phyloP scores from a whole-genome alignment of 2,113 vertebrate genomes.

The Romanogobio albipinnatus region DNA sequence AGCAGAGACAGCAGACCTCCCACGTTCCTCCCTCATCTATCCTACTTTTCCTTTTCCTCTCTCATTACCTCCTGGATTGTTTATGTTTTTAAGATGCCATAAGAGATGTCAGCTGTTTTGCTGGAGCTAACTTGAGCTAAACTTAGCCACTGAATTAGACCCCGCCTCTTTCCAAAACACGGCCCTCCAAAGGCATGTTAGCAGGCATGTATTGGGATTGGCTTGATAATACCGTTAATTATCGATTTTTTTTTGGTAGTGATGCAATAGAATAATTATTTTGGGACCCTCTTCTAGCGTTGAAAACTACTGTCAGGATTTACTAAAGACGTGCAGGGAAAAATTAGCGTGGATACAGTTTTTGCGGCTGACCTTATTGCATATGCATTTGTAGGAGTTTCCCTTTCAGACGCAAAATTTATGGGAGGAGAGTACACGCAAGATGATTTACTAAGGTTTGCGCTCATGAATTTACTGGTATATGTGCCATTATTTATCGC shows the following conservation, averaged over 20 bases:
- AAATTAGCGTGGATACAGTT: too few relatives aligned
- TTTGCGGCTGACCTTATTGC: too few relatives aligned
- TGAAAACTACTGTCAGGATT: too few relatives aligned
- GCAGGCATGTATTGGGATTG: not conserved
- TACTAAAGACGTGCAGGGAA: too few relatives aligned
- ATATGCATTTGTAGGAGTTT: too few relatives aligned
- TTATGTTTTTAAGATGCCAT: not conserved
- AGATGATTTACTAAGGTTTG: too few relatives aligned
- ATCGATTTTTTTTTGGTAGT: not conserved
- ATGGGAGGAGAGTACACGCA: too few relatives aligned
- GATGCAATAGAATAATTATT: too few relatives aligned
- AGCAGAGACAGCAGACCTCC: slow-evolving; percentile 12
- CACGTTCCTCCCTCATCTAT: slow-evolving; percentile 2
- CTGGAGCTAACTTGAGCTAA: not conserved
- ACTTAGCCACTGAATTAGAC: not conserved
- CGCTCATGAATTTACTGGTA: too few relatives aligned
- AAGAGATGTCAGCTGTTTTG: not conserved
- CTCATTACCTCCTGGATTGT: not conserved
- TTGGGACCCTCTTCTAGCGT: too few relatives aligned
- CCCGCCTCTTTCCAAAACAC: not conserved
- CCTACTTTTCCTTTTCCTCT: not conserved
- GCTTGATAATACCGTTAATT: not conserved
- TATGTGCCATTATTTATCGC: too few relatives aligned
- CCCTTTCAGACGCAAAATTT: too few relatives aligned
- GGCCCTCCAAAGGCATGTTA: not conserved